Evolutionary conservation across 2,888 invertebrate genomes (phyloP).

Genomic region (Pristionchus exspectatus): DNA sequence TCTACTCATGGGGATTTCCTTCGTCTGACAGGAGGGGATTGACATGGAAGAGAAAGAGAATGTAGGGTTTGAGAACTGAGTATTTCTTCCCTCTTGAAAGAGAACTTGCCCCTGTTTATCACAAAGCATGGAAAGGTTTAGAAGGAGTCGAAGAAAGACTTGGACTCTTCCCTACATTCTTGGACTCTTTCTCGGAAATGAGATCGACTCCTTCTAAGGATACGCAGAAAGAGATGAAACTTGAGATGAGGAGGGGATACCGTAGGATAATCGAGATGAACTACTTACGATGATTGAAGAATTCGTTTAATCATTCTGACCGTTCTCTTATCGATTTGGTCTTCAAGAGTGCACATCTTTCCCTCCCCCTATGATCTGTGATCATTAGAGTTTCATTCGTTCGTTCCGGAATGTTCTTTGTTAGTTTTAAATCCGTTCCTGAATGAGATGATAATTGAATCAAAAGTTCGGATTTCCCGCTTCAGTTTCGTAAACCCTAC

Average conservation of each 20-base stretch:
- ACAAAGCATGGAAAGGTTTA: not conserved
- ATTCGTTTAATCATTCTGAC: not conserved
- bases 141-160: not conserved
- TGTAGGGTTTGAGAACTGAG: not conserved
- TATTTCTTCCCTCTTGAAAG: not conserved
- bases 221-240: not conserved
- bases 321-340: no score
- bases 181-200: not conserved
- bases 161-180: not conserved
- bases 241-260: not conserved
- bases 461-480: no score
- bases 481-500: no score
- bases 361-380: not conserved
- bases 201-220: not conserved
- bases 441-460: no score
- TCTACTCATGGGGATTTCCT: not conserved
- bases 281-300: not conserved
- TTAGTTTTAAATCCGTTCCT: no score
- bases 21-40: not conserved
- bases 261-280: not conserved
- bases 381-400: not conserved
- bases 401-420: no score
- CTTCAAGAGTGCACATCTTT: no score
- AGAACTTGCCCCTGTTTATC: conserved; percentile 21
- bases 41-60: not conserved